These are phyloP conservation scores for Steromphala cineraria DNA, from an alignment of 2,888 invertebrate species.

Conservation along the genomic window DNA sequence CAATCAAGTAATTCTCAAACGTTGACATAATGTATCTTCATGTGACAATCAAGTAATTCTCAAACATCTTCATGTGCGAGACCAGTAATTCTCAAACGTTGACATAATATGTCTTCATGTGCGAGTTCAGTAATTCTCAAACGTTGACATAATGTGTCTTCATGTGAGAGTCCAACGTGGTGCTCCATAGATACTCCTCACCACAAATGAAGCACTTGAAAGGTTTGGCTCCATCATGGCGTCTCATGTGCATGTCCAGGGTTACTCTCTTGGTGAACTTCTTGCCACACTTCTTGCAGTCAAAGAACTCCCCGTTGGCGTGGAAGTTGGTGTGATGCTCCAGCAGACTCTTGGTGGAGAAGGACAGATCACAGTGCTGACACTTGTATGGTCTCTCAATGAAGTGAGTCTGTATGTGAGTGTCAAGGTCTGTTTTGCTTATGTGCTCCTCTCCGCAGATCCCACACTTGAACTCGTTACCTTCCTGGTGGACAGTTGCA, in stretches of 20 bases:
- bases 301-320: neutral
- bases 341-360: neutral
- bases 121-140: too few species aligned
- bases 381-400: neutral
- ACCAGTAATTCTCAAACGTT: neutral
- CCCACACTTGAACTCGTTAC: slow-evolving; percentile 6
- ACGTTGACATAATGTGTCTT: slow-evolving; percentile 6
- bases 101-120: too few species aligned
- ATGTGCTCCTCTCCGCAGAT: neutral
- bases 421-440: neutral
- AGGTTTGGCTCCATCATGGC: neutral
- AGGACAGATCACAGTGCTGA: neutral
- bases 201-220: slow-evolving; percentile 15
- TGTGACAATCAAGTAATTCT: too few species aligned
- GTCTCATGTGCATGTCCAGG: slow-evolving; percentile 12
- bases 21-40: too few species aligned
- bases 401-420: slow-evolving; percentile 7
- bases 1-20: neutral
- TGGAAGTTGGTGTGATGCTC: slow-evolving; percentile 2
- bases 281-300: neutral
- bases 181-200: slow-evolving; percentile 10
- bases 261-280: neutral
- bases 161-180: slow-evolving; percentile 11
- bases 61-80: too few species aligned
- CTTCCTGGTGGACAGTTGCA: neutral